Conservation (phyloP, 2,888 invertebrate species). For the Maniola hyperantus region DNA sequence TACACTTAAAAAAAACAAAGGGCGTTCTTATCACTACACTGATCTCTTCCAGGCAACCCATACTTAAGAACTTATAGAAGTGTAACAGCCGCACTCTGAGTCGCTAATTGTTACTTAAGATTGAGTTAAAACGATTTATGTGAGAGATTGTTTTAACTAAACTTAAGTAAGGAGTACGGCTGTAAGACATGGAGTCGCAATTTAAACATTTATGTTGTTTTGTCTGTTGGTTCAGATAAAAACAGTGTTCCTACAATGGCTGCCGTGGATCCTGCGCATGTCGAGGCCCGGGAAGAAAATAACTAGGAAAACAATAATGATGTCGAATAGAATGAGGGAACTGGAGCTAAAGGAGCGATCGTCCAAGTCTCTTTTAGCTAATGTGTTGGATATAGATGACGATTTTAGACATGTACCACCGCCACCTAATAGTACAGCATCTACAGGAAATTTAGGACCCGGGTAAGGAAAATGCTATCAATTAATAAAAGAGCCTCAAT, state of each 20-base stretch:
- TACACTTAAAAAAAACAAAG: too few relatives aligned
- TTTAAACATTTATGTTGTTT: neutral
- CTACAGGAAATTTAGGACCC: slow-evolving; percentile 85
- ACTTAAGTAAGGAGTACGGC: too few relatives aligned
- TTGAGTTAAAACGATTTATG: too few relatives aligned
- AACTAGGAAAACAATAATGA: slow-evolving; percentile 93
- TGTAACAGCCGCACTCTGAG: too few relatives aligned
- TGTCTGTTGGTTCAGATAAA: slow-evolving; percentile 87
- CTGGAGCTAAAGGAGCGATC: slow-evolving; percentile 96
- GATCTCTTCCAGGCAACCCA: too few relatives aligned
- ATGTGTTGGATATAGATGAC: slow-evolving; percentile 97
- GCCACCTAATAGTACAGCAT: slow-evolving; percentile 83
- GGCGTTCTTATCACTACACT: too few relatives aligned
- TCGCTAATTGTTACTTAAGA: too few relatives aligned
- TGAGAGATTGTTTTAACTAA: too few relatives aligned
- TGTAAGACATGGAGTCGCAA: too few relatives aligned
- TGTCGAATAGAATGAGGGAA: slow-evolving; percentile 96
- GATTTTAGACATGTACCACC: slow-evolving; percentile 92
- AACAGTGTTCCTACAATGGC: slow-evolving; percentile 97
- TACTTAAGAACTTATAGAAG: too few relatives aligned
- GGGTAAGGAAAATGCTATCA: slow-evolving; percentile 68
- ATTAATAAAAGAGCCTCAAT: too few relatives aligned
- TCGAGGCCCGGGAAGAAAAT: slow-evolving; percentile 97
- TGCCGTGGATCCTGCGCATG: slow-evolving; percentile 98
- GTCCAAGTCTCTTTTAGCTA: slow-evolving; percentile 96